Base-by-base conservation (phyloP, 2,888 invertebrate species). In the Steinernema hermaphroditum region DNA sequence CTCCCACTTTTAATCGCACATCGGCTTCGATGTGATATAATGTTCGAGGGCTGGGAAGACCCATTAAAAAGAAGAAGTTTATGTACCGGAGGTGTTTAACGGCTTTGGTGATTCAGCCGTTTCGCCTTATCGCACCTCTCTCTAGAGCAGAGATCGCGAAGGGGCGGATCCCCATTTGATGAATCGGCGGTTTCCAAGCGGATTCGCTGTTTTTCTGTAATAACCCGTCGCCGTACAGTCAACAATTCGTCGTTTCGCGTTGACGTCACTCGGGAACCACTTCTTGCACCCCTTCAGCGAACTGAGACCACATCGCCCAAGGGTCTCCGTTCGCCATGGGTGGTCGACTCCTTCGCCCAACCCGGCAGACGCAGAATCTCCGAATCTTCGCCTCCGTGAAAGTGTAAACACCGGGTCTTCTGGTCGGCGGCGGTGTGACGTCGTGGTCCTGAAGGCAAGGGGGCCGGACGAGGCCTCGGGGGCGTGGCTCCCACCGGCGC, bases 151-250 rank as follows among this genome's bases (percentile, higher is more conserved):
- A 46, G 46, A 46, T 46, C 46, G 46, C 46, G 16, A 19, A 4
- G 46, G 46, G 22, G 46, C n/a, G 46, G n/a, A 19, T 46, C 22
- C 16, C n/a, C n/a, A 6, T 19, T n/a, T 46, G 46, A 16, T n/a
- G n/a, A 46, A 19, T 46, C n/a, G 22, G 8, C n/a, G 16, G 6
- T 6, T 16, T 46, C 46, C 46, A 6, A 46, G 46, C 46, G 46
- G 46, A 46, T 46, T 46, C 46, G 46, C 46, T 46, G 46, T 46
- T 46, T 46, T 46, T 46, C 46, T 46, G 8, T 46, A 46, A 46
- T 46, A 46, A 46, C 46, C 22, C 46, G 46, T 46, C 16, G 4
- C 4, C n/a, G 4, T 46, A 12, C 9, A 41, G 22, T 46, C 46
- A 46, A 46, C 46, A 46, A 16, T 19, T 19, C 4, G 8, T 4